These are phyloP conservation scores for Drosophila prolongata DNA, from an alignment of 2,888 invertebrate species.

Conservation along the genomic window DNA sequence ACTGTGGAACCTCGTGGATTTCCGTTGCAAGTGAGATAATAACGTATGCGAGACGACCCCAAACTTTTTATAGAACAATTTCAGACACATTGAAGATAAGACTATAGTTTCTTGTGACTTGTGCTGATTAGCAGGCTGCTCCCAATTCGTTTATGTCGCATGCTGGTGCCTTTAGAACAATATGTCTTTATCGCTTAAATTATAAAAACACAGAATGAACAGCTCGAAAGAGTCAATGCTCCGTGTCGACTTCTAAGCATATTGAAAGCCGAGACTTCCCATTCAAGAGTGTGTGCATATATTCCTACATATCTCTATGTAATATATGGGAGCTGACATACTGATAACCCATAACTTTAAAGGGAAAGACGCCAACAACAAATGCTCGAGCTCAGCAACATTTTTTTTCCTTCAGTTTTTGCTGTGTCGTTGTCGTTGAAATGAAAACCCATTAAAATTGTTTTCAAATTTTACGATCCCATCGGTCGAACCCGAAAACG, in stretches of 20 bases:
- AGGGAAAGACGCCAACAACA: constrained; percentile 41
- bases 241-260: constrained; percentile 63
- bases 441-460: constrained; percentile 73
- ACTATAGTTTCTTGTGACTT: constrained; percentile 31
- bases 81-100: constrained; percentile 49
- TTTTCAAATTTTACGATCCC: constrained; percentile 68
- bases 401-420: constrained; percentile 45
- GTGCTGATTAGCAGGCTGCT: constrained; percentile 38
- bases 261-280: constrained; percentile 61
- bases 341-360: constrained; percentile 70
- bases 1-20: constrained; percentile 24
- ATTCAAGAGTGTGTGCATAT: constrained; percentile 26
- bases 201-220: constrained; percentile 24
- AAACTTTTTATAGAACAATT: constrained; percentile 47
- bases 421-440: constrained; percentile 47
- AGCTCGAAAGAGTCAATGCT: constrained; percentile 45
- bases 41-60: constrained; percentile 49
- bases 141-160: constrained; percentile 42
- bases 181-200: constrained; percentile 36
- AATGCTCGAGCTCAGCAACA: constrained; percentile 65
- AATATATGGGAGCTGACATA: constrained; percentile 31
- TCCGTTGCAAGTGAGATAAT: constrained; percentile 74
- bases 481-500: constrained; percentile 49
- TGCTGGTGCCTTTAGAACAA: constrained; percentile 29
- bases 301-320: constrained; percentile 21